phyloP scores from a whole-genome alignment of 2,888 invertebrate genomes.

The Myathropa florea region DNA sequence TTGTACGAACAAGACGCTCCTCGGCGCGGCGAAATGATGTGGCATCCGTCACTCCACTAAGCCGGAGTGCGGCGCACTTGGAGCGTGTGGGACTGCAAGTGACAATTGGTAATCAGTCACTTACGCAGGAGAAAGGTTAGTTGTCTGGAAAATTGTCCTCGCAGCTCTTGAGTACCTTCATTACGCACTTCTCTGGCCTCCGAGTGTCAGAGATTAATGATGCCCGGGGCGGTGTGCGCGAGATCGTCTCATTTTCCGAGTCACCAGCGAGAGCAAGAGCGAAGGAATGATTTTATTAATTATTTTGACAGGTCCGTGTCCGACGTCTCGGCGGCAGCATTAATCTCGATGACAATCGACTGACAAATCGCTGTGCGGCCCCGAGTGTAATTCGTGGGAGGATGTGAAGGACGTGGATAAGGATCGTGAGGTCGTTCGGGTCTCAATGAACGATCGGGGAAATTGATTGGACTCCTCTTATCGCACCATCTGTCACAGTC shows the following conservation, averaged over 20 bases:
- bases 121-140: conserved; percentile 50
- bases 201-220: conserved; percentile 67
- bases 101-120: conserved; percentile 67
- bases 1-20: conserved; percentile 25
- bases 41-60: conserved; percentile 53
- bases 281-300: conserved; percentile 64
- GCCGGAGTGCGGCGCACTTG: conserved; percentile 23
- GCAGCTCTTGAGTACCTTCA: conserved; percentile 14
- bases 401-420: conserved; percentile 17
- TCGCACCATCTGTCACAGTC: neutral
- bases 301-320: conserved; percentile 64
- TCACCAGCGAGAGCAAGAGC: conserved; percentile 47
- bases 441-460: conserved; percentile 14
- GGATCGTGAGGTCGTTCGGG: conserved; percentile 32
- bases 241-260: conserved; percentile 65
- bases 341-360: conserved; percentile 66
- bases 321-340: conserved; percentile 47
- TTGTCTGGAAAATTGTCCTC: conserved; percentile 42
- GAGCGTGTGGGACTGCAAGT: conserved; percentile 37
- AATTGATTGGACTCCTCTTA: neutral
- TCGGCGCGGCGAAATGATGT: conserved; percentile 52
- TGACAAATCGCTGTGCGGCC: conserved; percentile 61
- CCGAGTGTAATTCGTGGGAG: conserved; percentile 53
- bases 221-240: conserved; percentile 25
- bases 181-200: conserved; percentile 50